phyloP scores from a whole-genome alignment of 37 sponge, comb jelly and placozoan genomes.

The Crambe crambe region DNA sequence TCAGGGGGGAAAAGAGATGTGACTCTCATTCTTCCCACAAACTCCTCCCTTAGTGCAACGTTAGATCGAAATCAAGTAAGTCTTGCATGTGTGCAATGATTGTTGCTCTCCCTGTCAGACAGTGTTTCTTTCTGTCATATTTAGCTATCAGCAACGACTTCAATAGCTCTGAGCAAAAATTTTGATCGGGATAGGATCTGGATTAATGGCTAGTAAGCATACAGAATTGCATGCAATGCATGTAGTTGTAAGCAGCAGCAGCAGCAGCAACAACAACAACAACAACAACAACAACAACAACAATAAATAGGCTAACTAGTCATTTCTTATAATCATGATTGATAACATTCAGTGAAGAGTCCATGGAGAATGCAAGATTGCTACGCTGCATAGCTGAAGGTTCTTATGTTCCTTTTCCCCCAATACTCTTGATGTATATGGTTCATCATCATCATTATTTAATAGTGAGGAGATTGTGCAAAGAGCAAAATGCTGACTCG shows the following conservation, averaged over 20 bases:
- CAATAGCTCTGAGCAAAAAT: conserved; percentile 35
- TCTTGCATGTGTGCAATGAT: neutral
- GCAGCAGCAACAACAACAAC: no score
- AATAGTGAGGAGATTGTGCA: conserved; percentile 33
- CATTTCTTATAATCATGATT: no score
- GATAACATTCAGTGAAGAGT: conserved; percentile 51
- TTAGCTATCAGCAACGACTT: conserved; percentile 72
- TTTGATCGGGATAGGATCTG: conserved; percentile 74
- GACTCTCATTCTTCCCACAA: conserved; percentile 85
- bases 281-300: no score
- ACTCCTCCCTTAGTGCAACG: conserved; percentile 93
- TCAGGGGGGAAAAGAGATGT: conserved; percentile 98
- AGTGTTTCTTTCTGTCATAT: neutral
- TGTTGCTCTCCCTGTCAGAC: neutral
- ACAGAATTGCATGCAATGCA: no score
- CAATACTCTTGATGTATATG: no score
- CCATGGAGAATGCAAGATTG: conserved; percentile 50
- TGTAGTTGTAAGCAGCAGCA: no score
- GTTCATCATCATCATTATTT: neutral
- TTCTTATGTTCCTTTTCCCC: neutral
- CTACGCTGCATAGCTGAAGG: conserved; percentile 63
- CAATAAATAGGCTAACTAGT: no score
- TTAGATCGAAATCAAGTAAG: conserved; percentile 76
- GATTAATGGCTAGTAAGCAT: conserved; percentile 75
- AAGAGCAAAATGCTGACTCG: conserved; percentile 10